These are phyloP conservation scores for Epsilonema sp. DNA, from an alignment of 2,888 invertebrate species.

Conservation along the genomic window DNA sequence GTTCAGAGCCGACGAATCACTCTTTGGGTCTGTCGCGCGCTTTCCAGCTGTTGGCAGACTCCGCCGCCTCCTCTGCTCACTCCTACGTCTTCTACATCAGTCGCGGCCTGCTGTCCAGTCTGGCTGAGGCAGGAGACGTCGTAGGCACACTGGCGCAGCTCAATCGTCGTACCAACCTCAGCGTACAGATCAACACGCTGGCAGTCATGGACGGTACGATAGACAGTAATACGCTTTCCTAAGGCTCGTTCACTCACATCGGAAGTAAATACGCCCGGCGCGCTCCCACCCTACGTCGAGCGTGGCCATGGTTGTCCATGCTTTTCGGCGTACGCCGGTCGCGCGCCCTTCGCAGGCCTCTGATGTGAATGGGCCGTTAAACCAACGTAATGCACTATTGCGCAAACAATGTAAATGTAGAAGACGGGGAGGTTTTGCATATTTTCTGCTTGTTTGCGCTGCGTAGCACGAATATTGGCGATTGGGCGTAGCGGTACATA, in stretches of 20 bases:
- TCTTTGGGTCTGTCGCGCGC: conserved; percentile 42
- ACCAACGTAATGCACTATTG: background rate
- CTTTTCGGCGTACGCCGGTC: no score
- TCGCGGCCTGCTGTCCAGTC: conserved; percentile 42
- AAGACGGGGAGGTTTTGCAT: no score
- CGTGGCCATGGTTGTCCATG: no score
- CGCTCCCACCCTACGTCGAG: no score
- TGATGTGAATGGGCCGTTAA: background rate
- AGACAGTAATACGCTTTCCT: no score
- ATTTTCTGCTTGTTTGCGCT: no score
- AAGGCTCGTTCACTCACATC: no score
- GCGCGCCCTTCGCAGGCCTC: no score
- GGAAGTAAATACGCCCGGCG: no score
- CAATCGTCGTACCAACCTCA: conserved; percentile 32
- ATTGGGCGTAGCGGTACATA: no score
- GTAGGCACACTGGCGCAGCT: conserved; percentile 40
- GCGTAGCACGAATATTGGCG: no score
- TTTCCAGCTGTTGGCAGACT: conserved; percentile 33
- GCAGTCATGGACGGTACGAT: conserved; percentile 44
- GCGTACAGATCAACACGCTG: conserved; percentile 45
- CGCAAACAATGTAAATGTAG: no score
- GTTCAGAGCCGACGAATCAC: conserved; percentile 40
- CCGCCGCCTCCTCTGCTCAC: background rate
- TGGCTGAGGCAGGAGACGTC: conserved; percentile 43
- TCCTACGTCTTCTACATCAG: conserved; percentile 42